Evolutionary conservation across 2,888 invertebrate species (phyloP).

Genomic region (Nephrotoma appendiculata): DNA sequence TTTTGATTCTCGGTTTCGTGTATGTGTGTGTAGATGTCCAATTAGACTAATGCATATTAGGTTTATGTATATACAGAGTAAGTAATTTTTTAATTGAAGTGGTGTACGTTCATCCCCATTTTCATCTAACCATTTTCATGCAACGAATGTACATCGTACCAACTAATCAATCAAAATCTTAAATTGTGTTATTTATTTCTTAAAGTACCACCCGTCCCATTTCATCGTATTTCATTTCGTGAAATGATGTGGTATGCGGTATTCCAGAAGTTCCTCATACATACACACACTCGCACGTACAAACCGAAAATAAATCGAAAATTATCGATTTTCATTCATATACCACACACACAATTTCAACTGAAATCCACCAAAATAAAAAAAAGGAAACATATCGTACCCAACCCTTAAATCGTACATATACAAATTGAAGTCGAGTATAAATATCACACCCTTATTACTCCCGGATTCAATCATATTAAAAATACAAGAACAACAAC

Average conservation of each 20-base stretch:
- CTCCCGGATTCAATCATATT: background rate
- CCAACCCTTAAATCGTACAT: background rate
- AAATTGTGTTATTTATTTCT: background rate
- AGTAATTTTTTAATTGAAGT: background rate
- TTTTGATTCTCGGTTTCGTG: background rate
- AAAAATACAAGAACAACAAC: background rate
- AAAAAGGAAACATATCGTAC: background rate
- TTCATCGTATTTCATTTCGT: background rate
- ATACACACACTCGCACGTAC: background rate
- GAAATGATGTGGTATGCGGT: background rate
- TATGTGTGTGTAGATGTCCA: background rate
- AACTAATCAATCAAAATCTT: background rate
- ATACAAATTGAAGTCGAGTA: background rate
- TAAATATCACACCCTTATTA: background rate
- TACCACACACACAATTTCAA: background rate
- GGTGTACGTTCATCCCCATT: background rate
- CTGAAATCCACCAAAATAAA: background rate
- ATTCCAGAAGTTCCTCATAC: background rate
- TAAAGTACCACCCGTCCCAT: background rate
- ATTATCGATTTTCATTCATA: background rate
- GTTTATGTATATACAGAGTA: background rate
- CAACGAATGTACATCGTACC: background rate
- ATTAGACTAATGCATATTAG: background rate
- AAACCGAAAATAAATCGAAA: background rate
- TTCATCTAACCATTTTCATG: background rate